A percentile compares a stretch with the other conserved stretches of the same genome.
These are phyloP conservation scores for Nineta flava DNA, from an alignment of 2,888 invertebrate species.

Conservation along the genomic window DNA sequence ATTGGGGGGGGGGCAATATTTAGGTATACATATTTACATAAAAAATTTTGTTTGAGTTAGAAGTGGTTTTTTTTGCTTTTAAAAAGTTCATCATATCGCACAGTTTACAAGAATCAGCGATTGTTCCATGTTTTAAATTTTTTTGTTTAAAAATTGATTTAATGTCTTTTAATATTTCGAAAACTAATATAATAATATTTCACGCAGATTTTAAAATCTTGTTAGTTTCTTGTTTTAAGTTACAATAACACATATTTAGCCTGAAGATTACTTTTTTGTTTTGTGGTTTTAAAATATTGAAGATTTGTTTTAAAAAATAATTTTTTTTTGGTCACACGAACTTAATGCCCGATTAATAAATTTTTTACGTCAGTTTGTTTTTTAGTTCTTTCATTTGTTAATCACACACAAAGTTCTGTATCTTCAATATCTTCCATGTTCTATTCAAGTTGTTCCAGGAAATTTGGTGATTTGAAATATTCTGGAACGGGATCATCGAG, in stretches of 20 bases:
- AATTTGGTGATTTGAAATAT: conserved; percentile 99
- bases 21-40: not conserved
- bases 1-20: conserved; percentile 2
- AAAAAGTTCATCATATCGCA: conserved; percentile 1
- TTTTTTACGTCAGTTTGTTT: not conserved
- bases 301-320: not conserved
- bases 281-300: not conserved
- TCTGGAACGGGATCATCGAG: conserved; percentile 98
- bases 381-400: not conserved
- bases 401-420: conserved; percentile 3
- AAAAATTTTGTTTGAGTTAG: not conserved
- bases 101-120: conserved; percentile 8
- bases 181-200: not conserved
- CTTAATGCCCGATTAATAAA: not conserved
- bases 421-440: conserved; percentile 1
- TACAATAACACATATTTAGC: not conserved
- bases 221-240: not conserved
- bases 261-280: not conserved
- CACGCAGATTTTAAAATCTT: conserved; percentile 7
- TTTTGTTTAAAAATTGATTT: conserved; percentile 1
- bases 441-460: conserved; percentile 88
- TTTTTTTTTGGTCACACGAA: not conserved
- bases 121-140: not conserved
- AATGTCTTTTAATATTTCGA: not conserved
- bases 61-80: not conserved